phyloP scores from a whole-genome alignment of 2,113 vertebrate genomes.

The Symphodus melops region DNA sequence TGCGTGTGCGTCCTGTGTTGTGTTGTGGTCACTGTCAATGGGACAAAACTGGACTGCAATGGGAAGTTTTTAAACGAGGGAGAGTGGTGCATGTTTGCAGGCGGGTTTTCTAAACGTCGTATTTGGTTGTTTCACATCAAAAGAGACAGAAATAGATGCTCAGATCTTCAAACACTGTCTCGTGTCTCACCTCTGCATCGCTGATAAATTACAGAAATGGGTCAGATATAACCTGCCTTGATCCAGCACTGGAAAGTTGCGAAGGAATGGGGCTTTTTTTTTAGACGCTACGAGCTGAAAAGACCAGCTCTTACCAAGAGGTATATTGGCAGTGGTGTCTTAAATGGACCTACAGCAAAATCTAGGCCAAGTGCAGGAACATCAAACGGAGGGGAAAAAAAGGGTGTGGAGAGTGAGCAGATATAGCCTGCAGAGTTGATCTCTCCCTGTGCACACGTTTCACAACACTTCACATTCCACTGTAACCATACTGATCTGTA shows the following conservation, averaged over 20 bases:
- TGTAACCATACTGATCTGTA: background rate
- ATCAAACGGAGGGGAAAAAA: background rate
- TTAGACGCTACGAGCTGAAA: background rate
- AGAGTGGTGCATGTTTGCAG: background rate
- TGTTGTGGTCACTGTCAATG: background rate
- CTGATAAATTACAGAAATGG: background rate
- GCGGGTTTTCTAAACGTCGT: background rate
- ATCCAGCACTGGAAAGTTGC: background rate
- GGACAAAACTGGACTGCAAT: background rate
- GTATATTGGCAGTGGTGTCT: background rate
- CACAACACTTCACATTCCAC: background rate
- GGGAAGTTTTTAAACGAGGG: background rate
- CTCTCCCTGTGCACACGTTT: background rate
- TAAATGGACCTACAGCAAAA: background rate
- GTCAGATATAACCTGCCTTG: no score
- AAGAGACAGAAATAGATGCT: background rate
- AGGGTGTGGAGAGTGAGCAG: slow-evolving; percentile 9
- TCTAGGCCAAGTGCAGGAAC: background rate
- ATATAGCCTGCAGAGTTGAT: background rate
- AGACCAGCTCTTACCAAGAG: background rate
- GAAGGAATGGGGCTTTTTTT: background rate
- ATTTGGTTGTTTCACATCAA: background rate
- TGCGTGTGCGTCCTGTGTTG: background rate
- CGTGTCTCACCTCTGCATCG: background rate
- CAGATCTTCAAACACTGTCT: background rate